These are phyloP conservation scores for Eriosoma lanigerum DNA, from an alignment of 1,140 invertebrate species.

Conservation along the genomic window DNA sequence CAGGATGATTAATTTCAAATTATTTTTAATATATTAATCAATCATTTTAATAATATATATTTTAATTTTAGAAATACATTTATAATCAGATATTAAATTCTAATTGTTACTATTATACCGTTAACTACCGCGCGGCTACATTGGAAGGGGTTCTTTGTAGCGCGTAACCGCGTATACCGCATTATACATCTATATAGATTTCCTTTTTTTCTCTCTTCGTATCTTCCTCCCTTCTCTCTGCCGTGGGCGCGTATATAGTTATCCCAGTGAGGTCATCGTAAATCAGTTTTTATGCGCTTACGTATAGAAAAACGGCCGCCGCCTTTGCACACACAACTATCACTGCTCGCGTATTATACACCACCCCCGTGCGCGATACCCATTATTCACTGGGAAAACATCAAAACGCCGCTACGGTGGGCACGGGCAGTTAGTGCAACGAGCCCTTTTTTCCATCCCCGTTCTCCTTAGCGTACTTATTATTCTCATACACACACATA, in stretches of 20 bases:
- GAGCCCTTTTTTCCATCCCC: not conserved
- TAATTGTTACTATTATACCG: too few species aligned
- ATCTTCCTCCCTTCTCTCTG: not conserved
- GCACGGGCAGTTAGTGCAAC: slow-evolving; percentile 45
- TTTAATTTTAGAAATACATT: too few species aligned
- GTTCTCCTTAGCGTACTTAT: not conserved
- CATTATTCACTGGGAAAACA: slow-evolving; percentile 49
- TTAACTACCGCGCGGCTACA: not conserved
- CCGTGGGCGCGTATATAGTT: too few species aligned
- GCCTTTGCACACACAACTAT: slow-evolving; percentile 35
- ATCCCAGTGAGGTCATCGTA: slow-evolving; percentile 42
- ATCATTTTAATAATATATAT: too few species aligned
- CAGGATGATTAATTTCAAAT: too few species aligned
- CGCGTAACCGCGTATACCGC: not conserved
- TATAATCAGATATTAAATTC: too few species aligned
- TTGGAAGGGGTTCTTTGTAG: slow-evolving; percentile 2
- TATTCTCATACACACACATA: not conserved
- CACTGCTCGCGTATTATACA: not conserved
- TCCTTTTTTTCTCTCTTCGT: not conserved
- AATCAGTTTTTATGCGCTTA: slow-evolving; percentile 47
- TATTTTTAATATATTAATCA: too few species aligned
- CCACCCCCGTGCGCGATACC: slow-evolving; percentile 13
- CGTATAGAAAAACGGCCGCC: slow-evolving; percentile 42
- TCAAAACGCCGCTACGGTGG: slow-evolving; percentile 28
- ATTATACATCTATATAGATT: not conserved